Base-by-base conservation (phyloP, 2,797 vertebrate genomes). In the Hydrocynus forskahlii region DNA sequence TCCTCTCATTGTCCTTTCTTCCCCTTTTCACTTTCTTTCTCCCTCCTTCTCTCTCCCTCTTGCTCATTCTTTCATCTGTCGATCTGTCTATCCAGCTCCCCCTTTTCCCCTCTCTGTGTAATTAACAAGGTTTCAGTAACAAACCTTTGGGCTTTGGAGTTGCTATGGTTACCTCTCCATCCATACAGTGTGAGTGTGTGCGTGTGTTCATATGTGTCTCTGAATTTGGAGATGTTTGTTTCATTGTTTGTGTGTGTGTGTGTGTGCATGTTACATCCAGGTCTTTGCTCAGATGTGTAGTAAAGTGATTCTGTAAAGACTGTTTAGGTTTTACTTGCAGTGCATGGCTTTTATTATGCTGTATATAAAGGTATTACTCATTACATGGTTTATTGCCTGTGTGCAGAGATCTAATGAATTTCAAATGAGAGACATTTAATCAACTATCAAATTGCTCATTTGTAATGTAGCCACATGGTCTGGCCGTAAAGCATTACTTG, bases 71-170 rank as follows among this genome's bases (percentile, higher is more conserved):
- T 75, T 38, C 75, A 45, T 76, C 78, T 84, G 78, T 81, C 76
- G 84, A 74, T 81, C 62, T 67, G 67, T 59, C 77, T 19, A 62
- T 29, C 25, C 43, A 35, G 25, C 67, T 75, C 63, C n/a, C 64
- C 17, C 35, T 60, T 74, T 86, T 79, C 68, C 84, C 78, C 78
- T 81, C 59, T 82, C 74, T 81, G 75, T 86, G 84, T 94, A 93
- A 94, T 95, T 94, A 95, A 94, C 91, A 91, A 92, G 91, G 90
- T 94, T 95, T 95, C 90, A 90, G 90, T 94, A 94, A 93, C 92
- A 92, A 95, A 93, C 92, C 92, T 95, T 94, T 93, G 91, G 92
- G 93, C 92, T 92, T 93, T 92, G 88, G 77, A 63, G 88, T 95
- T 88, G 78, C 93, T 91, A 95, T 95, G 93, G 94, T 92, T 91